Conservation (phyloP, 1,140 invertebrate species). For the Drosophila burlai region DNA sequence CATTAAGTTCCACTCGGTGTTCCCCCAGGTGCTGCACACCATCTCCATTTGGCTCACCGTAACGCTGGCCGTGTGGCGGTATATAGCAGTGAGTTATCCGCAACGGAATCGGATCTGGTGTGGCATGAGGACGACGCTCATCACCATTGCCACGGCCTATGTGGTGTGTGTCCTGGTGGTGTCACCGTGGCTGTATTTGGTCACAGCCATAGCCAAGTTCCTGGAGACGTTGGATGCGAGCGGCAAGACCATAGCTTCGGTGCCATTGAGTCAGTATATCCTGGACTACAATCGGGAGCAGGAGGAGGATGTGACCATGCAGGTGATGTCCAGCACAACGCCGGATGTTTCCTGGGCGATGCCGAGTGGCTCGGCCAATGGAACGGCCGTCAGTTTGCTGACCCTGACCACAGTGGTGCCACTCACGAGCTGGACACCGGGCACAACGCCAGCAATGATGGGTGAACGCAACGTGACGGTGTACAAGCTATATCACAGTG, state of each 20-base stretch:
- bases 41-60: constrained; percentile 97
- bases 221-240: constrained; percentile 85
- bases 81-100: constrained; percentile 94
- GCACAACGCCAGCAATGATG: not conserved
- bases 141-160: constrained; percentile 92
- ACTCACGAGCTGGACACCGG: constrained; percentile 19
- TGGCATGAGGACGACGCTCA: constrained; percentile 89
- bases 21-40: constrained; percentile 94
- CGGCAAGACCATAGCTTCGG: constrained; percentile 83
- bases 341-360: constrained; percentile 53
- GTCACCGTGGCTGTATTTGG: constrained; percentile 94
- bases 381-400: constrained; percentile 21
- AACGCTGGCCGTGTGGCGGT: constrained; percentile 96
- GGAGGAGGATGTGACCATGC: constrained; percentile 60
- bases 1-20: constrained; percentile 93
- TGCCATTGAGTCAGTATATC: constrained; percentile 72
- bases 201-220: constrained; percentile 87
- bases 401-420: constrained; percentile 40
- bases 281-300: constrained; percentile 60
- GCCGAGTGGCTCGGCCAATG: constrained; percentile 18
- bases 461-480: constrained; percentile 74
- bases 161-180: constrained; percentile 91
- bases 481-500: constrained; percentile 65
- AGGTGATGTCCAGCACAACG: constrained; percentile 72
- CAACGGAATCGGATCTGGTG: constrained; percentile 92